phyloP scores from a whole-genome alignment of 92 coral and sea anemone genomes.

The Epizoanthus rinbou region DNA sequence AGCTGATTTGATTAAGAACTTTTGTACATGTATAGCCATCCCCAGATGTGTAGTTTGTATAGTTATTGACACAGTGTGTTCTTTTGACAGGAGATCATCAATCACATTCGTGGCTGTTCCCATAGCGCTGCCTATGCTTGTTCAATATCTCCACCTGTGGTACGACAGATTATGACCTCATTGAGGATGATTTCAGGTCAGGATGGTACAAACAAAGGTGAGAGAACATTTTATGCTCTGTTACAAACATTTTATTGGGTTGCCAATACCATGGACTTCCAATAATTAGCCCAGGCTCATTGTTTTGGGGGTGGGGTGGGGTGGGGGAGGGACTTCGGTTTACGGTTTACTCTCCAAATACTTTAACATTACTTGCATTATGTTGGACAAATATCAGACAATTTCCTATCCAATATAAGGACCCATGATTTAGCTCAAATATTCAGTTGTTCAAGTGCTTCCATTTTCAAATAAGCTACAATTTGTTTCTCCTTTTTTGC shows the following conservation, averaged over 20 bases:
- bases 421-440: too few relatives aligned
- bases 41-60: not conserved
- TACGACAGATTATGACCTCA: constrained; percentile 77
- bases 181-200: constrained; percentile 92
- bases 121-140: constrained; percentile 98
- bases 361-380: too few relatives aligned
- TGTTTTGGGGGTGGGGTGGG: too few relatives aligned
- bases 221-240: not conserved
- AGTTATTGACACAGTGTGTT: not conserved
- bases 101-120: constrained; percentile 84
- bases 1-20: not conserved
- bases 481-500: too few relatives aligned
- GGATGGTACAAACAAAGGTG: constrained; percentile 91
- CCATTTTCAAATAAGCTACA: too few relatives aligned
- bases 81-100: constrained; percentile 70
- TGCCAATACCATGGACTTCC: too few relatives aligned
- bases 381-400: too few relatives aligned
- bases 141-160: constrained; percentile 94
- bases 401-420: too few relatives aligned
- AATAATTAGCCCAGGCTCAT: too few relatives aligned
- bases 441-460: too few relatives aligned
- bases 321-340: too few relatives aligned
- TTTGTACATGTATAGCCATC: not conserved
- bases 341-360: too few relatives aligned
- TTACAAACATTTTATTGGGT: not conserved